Percentiles rank a stretch among this genome's conserved stretches.
phyloP scores from a whole-genome alignment of 2,888 invertebrate genomes.

The Epinotia demarniana region DNA sequence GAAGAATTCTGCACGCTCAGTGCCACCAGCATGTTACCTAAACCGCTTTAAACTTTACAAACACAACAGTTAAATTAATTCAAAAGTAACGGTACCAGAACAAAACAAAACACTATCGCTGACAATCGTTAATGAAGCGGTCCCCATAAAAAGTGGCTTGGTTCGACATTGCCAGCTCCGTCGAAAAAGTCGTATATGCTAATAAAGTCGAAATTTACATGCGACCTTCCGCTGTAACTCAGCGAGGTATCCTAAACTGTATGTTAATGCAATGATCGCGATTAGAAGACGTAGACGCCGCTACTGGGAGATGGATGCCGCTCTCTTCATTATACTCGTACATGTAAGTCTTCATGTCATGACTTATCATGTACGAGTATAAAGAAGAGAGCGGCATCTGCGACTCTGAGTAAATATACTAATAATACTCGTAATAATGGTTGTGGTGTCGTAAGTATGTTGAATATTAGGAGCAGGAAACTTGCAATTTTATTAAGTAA shows the following conservation, averaged over 20 bases:
- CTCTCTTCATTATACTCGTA: neutral
- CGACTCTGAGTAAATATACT: neutral
- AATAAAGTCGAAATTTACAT: neutral
- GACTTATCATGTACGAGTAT: too few relatives aligned
- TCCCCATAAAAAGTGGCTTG: constrained; percentile 12
- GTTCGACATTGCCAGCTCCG: neutral
- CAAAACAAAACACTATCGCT: constrained; percentile 21
- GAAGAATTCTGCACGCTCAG: too few relatives aligned
- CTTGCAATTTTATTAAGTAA: too few relatives aligned
- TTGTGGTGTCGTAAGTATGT: too few relatives aligned
- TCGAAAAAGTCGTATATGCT: neutral
- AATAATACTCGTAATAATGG: too few relatives aligned
- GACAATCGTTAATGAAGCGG: constrained; percentile 33
- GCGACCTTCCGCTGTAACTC: too few relatives aligned
- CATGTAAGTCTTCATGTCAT: too few relatives aligned
- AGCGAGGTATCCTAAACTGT: constrained; percentile 18
- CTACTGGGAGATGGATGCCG: constrained; percentile 23
- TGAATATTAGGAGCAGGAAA: too few relatives aligned
- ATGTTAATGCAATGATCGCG: constrained; percentile 26
- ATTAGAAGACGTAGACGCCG: constrained; percentile 13
- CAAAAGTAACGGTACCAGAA: constrained; percentile 15
- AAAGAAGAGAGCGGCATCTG: too few relatives aligned
- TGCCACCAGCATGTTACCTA: neutral
- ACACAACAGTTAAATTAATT: constrained; percentile 4
- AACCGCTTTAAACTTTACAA: neutral